These are phyloP conservation scores for Nudaria mundana DNA, from an alignment of 2,888 invertebrate genomes.

Conservation along the genomic window DNA sequence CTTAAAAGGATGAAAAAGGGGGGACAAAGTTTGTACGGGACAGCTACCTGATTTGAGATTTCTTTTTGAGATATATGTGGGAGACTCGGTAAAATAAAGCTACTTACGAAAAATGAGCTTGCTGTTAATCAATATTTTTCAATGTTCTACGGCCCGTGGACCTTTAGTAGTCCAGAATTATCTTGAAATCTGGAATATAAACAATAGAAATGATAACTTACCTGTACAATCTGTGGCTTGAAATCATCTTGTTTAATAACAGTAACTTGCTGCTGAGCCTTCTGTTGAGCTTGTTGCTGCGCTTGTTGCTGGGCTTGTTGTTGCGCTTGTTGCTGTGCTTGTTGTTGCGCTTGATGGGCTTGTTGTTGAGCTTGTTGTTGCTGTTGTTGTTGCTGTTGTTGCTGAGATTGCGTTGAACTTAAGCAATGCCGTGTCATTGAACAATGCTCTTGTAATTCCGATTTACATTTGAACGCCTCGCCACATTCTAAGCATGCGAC, in stretches of 20 bases:
- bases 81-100: too few species aligned
- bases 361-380: conserved; percentile 55
- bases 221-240: conserved; percentile 79
- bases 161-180: too few species aligned
- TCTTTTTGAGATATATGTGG: too few species aligned
- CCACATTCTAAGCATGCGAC: conserved; percentile 89
- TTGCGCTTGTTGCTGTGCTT: conserved; percentile 44
- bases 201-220: too few species aligned
- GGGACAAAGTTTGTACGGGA: too few species aligned
- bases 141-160: too few species aligned
- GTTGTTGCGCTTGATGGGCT: conserved; percentile 64
- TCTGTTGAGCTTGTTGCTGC: conserved; percentile 49
- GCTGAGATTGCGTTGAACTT: conserved; percentile 40
- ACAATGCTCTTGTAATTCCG: conserved; percentile 85
- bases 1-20: too few species aligned
- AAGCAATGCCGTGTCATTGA: conserved; percentile 78
- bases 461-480: conserved; percentile 87
- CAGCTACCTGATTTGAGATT: too few species aligned
- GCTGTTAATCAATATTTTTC: too few species aligned
- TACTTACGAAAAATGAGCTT: too few species aligned
- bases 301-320: conserved; percentile 59
- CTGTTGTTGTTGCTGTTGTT: conserved; percentile 66
- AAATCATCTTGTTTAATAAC: conserved; percentile 77
- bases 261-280: conserved; percentile 59
- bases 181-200: too few species aligned